Evolutionary conservation across 2,797 vertebrate species (phyloP), one percentile per base, ranked within the genome.

Genomic region (Telmatherina bonti): DNA sequence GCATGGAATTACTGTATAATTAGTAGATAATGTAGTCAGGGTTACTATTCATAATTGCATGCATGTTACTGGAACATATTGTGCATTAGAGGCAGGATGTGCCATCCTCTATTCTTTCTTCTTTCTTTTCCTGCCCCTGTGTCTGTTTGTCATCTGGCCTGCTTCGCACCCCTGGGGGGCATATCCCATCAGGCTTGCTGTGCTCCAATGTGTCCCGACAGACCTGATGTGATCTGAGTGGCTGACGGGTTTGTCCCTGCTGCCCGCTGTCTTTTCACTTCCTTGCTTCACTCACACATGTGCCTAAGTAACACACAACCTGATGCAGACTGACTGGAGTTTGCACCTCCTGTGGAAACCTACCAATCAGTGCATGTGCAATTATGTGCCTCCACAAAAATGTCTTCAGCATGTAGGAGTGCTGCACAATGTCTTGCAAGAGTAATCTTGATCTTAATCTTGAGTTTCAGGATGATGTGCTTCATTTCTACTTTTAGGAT

Each of bases 141-240:
- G 85, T 85, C 86, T 91, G 91, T 85, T 89, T 92, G 92, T 91
- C 91, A 90, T 94, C 89, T 93, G 86, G 91, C 90, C 90, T 92
- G 88, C 90, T 89, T 92, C 90, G 82, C 88, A 85, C 86, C 85
- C 88, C 92, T 65, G 64, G 83, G 78, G 89, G 93, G 88, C 90
- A 86, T 88, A 78, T 92, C 91, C 91, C 91, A 93, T 94, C 92
- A 94, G 92, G 91, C 91, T 90, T 73, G 84, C 90, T 90, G 93
- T 93, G 91, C 88, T 88, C 87, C 91, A 82, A 94, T 93, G 92
- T 94, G 92, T 94, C 91, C 90, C 90, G 92, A 94, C 93, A 94
- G 92, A 94, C 90, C 92, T 93, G 93, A 94, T 93, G 93, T 91
- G 93, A 93, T 93, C 93, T 87, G 88, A 93, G 92, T 86, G 90